Conservation (phyloP, 2,797 vertebrate genomes). For the Oreochromis grahami region DNA sequence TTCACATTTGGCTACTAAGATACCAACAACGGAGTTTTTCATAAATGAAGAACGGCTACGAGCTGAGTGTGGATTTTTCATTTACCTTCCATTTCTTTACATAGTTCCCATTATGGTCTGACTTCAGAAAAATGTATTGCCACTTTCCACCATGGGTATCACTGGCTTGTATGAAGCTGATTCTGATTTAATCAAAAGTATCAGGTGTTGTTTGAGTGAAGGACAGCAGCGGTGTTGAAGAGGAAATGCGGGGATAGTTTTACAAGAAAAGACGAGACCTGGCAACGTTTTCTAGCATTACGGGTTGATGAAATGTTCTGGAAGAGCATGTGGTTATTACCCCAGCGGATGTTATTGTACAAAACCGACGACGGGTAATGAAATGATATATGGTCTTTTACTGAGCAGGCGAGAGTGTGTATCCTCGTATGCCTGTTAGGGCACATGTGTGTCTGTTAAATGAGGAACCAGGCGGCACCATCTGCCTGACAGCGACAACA, state of each 20-base stretch:
- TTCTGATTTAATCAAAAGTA: constrained; percentile 59
- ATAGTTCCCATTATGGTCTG: not conserved
- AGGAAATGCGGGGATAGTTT: constrained; percentile 51
- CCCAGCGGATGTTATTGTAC: constrained; percentile 67
- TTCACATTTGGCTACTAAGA: not conserved
- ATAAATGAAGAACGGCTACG: fast-evolving
- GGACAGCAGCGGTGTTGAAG: constrained; percentile 11
- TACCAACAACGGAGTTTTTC: not conserved
- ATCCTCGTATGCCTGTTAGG: constrained; percentile 31
- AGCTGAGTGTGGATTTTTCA: not conserved
- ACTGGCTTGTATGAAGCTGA: not conserved
- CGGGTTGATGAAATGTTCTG: constrained; percentile 62
- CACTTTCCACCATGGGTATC: constrained; percentile 2
- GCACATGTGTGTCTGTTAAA: constrained; percentile 47
- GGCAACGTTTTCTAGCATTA: constrained; percentile 31
- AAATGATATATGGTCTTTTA: constrained; percentile 72
- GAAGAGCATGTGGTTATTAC: constrained; percentile 61
- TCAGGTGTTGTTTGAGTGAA: constrained; percentile 52
- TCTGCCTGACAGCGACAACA: constrained; percentile 70
- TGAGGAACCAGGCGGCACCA: constrained; percentile 56
- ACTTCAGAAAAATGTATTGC: not conserved
- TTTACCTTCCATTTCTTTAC: not conserved
- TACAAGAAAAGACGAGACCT: constrained; percentile 49
- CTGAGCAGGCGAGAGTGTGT: constrained; percentile 33
- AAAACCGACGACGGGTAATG: constrained; percentile 59